phyloP scores from a whole-genome alignment of 2,113 vertebrate genomes.

The Callocephalon fimbriatum region DNA sequence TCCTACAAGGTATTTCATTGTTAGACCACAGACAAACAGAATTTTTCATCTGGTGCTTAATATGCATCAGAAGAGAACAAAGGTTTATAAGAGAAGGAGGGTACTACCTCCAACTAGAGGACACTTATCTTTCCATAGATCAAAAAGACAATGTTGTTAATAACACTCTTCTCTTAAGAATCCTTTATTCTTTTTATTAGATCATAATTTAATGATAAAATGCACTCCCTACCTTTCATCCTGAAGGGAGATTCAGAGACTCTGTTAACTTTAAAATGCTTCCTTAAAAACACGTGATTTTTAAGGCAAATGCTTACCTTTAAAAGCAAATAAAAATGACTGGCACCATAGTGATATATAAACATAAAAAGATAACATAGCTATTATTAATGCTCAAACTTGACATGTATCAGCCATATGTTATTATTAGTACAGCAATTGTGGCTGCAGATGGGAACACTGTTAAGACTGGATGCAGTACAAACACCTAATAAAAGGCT shows the following conservation, averaged over 20 bases:
- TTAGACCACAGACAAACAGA: constrained; percentile 75
- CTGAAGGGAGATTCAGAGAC: neutral
- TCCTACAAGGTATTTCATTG: constrained; percentile 77
- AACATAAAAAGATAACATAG: neutral
- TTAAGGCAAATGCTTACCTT: neutral
- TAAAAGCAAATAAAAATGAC: neutral
- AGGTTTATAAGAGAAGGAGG: constrained; percentile 55
- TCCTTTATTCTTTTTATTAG: neutral
- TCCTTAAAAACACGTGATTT: neutral
- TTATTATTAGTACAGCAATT: neutral
- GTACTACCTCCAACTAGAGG: constrained; percentile 10
- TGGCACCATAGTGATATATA: neutral
- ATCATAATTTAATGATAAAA: neutral
- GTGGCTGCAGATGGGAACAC: neutral
- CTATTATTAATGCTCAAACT: neutral
- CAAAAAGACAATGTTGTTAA: constrained; percentile 11
- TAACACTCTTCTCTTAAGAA: neutral
- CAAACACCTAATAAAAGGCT: neutral
- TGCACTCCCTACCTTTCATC: neutral
- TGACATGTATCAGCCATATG: neutral
- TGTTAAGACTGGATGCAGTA: neutral
- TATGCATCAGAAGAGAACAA: constrained; percentile 73
- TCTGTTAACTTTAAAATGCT: neutral
- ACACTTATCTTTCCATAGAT: constrained; percentile 45
- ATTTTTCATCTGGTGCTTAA: constrained; percentile 76